Base-by-base conservation (phyloP, 2,113 vertebrate species). In the Bubo bubo region DNA sequence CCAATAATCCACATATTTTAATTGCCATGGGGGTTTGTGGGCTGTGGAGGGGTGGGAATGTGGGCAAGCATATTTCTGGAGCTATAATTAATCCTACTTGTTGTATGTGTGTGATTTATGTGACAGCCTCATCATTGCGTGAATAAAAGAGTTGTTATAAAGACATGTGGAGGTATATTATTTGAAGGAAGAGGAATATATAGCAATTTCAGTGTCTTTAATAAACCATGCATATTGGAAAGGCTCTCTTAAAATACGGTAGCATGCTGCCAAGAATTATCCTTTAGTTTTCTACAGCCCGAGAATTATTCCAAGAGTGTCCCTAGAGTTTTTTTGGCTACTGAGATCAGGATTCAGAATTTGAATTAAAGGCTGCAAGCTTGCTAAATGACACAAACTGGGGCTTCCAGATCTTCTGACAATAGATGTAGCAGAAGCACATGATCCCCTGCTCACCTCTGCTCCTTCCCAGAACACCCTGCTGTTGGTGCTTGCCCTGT, bases 21-120 rank as follows among this genome's bases (percentile, higher is more conserved):
- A 91, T 90, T 93, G 84, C 79, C 96, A 94, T 53, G 90, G 93
- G 90, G 72, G 41, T 88, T 95, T 97, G 92, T 82, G 94, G 92
- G 84, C 71, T 95, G 37, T 88, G 86, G 50, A 87, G 72, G 86
- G 81, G 63, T 94, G 89, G 94, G 95, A 95, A 96, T 72, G 90
- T 68, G 73, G 88, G 70, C 74, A 86, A n/a, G 81, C 34, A 52
- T 82, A 82, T 90, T 95, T 94, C 74, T 91, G 91, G 83, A 75
- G 17, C 72, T 95, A 39, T 94, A 84, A 96, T 97, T 93, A 95
- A 96, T 95, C 74, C 77, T 95, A 6, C 74, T 93, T 72, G 64
- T 63, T 94, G 70, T 82, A 62, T 2, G 6, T 68, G 58, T 87
- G 74, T 72, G 73, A 92, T 79, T 92, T 92, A 87, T 80, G 63